These are phyloP conservation scores for Tenualosa thibaudeaui DNA, from an alignment of 2,797 vertebrate species.

Conservation along the genomic window DNA sequence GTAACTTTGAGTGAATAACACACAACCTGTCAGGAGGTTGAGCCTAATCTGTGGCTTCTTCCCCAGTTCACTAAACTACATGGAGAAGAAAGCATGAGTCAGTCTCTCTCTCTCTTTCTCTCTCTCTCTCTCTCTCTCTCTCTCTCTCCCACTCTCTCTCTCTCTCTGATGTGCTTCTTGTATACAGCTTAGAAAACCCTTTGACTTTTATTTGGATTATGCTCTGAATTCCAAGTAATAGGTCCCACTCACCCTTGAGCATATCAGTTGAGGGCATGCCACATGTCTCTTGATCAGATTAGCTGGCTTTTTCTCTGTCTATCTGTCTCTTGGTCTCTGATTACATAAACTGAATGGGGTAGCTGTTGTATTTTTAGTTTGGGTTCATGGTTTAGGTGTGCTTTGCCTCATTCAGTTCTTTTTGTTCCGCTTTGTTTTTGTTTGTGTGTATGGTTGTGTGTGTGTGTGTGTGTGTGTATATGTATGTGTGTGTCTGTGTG, in stretches of 20 bases:
- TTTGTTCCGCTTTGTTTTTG: neutral
- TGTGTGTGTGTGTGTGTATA: neutral
- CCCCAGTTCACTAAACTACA: neutral
- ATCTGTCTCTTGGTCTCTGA: neutral
- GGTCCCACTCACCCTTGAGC: neutral
- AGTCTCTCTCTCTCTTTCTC: no score
- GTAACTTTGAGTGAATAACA: neutral
- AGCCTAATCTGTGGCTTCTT: neutral
- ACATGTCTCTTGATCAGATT: neutral
- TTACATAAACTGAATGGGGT: no score
- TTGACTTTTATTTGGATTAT: neutral
- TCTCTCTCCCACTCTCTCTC: neutral
- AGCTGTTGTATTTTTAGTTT: no score
- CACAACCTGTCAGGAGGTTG: neutral
- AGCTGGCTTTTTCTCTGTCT: constrained; percentile 19
- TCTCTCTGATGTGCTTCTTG: neutral
- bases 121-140: neutral
- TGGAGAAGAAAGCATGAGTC: neutral
- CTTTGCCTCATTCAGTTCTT: no score
- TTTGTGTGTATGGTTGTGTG: neutral
- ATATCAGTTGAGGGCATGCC: neutral
- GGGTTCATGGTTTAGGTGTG: neutral
- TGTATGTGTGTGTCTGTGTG: neutral
- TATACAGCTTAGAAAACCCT: neutral
- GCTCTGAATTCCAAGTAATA: neutral